Conservation (phyloP, 2,888 invertebrate species). For the Pristionchus entomophagus region DNA sequence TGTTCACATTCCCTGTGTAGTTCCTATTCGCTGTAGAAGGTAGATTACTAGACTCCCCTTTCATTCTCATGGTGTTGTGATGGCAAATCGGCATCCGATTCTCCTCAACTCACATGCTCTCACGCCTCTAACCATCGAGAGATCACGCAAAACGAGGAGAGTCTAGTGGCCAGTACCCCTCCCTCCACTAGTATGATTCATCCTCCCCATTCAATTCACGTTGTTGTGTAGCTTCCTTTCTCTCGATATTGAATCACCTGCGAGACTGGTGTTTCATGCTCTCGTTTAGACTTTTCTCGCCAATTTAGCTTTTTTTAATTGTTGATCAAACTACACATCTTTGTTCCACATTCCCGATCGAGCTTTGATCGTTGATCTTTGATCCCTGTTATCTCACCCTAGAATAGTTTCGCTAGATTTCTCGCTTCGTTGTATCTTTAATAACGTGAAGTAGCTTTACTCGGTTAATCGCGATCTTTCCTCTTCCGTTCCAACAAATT, state of each 20-base stretch:
- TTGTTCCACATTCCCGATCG: background rate
- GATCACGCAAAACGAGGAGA: no score
- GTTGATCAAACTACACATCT: background rate
- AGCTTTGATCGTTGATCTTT: background rate
- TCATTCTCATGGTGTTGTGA: no score
- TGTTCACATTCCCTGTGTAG: no score
- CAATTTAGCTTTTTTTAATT: background rate
- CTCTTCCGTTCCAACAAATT: background rate
- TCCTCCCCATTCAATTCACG: background rate
- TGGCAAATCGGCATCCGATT: no score
- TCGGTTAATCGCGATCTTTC: background rate
- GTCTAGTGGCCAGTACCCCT: background rate
- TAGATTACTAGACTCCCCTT: background rate
- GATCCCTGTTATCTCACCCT: background rate
- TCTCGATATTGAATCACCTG: slow-evolving; percentile 23
- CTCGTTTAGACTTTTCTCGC: background rate
- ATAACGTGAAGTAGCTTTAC: slow-evolving; percentile 3
- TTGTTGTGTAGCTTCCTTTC: background rate
- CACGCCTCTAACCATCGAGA: no score
- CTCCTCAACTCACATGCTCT: no score
- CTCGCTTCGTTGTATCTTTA: background rate
- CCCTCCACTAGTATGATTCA: background rate
- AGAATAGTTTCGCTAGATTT: slow-evolving; percentile 4
- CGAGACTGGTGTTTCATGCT: background rate
- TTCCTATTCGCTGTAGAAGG: no score